phyloP scores from a whole-genome alignment of 2,797 vertebrate species.

The Myripristis murdjan region DNA sequence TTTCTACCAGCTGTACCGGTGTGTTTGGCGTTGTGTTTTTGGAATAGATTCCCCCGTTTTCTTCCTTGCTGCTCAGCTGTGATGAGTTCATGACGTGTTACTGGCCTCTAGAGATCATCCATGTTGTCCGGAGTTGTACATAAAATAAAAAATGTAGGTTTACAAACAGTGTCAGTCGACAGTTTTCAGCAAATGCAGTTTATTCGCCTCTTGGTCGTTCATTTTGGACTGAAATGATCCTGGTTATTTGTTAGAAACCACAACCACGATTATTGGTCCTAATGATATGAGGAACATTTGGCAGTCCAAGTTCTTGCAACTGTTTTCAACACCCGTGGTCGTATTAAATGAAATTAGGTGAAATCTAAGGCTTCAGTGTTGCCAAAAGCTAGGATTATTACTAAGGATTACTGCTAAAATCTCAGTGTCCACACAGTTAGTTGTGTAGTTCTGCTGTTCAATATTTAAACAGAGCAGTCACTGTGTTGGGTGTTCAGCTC shows the following conservation, averaged over 20 bases:
- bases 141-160: not conserved
- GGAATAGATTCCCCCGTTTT: not conserved
- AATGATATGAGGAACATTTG: not conserved
- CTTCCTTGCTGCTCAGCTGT: not conserved
- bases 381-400: no score
- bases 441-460: no score
- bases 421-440: no score
- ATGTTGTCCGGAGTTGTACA: not conserved
- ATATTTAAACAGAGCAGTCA: no score
- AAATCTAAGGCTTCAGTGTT: no score
- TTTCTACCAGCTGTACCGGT: not conserved
- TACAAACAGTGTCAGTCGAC: not conserved
- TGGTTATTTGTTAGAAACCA: no score
- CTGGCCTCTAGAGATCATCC: conserved; percentile 52
- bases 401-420: no score
- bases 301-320: not conserved
- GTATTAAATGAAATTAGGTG: no score
- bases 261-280: no score
- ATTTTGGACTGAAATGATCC: no score
- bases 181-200: conserved; percentile 11
- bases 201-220: not conserved
- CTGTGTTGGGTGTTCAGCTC: no score
- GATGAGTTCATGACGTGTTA: conserved; percentile 46
- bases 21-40: not conserved
- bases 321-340: no score